phyloP scores from a whole-genome alignment of 35 echinoderm and acorn worm genomes.

The Apostichopus californicus region DNA sequence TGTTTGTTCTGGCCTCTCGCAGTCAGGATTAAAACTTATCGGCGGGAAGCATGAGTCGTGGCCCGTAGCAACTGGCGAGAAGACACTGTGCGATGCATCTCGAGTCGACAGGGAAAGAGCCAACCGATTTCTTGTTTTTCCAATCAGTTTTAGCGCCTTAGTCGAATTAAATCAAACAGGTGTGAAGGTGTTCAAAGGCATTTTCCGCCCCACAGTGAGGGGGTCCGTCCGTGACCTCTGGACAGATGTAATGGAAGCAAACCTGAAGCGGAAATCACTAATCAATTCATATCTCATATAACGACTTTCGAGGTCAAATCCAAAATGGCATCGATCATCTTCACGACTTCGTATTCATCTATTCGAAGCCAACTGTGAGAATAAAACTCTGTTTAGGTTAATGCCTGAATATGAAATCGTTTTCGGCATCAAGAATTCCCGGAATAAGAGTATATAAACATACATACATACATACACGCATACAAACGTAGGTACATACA shows the following conservation, averaged over 20 bases:
- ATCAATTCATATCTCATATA: not conserved
- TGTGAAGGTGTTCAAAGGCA: conserved; percentile 44
- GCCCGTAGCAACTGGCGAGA: conserved; percentile 8
- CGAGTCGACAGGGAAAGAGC: not conserved
- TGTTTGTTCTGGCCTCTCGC: conserved; percentile 24
- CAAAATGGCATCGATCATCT: not conserved
- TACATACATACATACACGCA: too few species aligned
- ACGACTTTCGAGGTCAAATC: conserved; percentile 5
- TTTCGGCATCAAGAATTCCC: too few species aligned
- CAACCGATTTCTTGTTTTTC: conserved; percentile 16
- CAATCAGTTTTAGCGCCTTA: not conserved
- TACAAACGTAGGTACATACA: too few species aligned
- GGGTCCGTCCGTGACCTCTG: conserved; percentile 37
- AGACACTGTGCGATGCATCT: not conserved
- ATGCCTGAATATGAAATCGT: too few species aligned
- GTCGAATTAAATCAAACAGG: conserved; percentile 47
- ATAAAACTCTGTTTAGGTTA: too few species aligned
- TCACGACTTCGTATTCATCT: too few species aligned
- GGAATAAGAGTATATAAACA: too few species aligned
- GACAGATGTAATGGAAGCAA: conserved; percentile 1
- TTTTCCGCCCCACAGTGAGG: conserved; percentile 11
- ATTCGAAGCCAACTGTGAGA: too few species aligned
- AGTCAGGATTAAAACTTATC: conserved; percentile 25
- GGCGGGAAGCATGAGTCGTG: conserved; percentile 23
- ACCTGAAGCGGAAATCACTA: conserved; percentile 42